Base-by-base conservation (phyloP, 1,140 invertebrate species). In the Glossosoma conforme region DNA sequence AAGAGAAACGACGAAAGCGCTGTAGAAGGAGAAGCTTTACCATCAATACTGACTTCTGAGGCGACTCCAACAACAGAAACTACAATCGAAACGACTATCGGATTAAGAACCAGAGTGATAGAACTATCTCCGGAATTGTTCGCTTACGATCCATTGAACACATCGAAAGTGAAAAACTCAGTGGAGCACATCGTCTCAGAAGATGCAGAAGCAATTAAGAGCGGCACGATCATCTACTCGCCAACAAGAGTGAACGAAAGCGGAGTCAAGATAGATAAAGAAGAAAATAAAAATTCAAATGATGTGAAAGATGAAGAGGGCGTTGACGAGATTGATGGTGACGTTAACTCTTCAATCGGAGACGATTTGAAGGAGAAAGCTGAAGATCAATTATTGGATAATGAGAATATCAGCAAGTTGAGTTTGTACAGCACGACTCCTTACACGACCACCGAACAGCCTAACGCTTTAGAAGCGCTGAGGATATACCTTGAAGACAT, bases 401-500 rank as follows among this genome's bases (percentile, higher is more conserved):
- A n/a, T n/a, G n/a, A n/a, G n/a, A n/a, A n/a, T n/a, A n/a, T n/a
- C n/a, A 8, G 24, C n/a, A 6, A 28, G 24, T 8, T 28, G n/a
- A 28, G n/a, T n/a, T 28, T 6, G 24, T n/a, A 28, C 24, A 28
- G 24, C 6, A 8, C 24, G 24, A n/a, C n/a, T 28, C 24, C 6
- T 28, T 28, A n/a, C n/a, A 42, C 54, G 1, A 56, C 47, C 3
- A 52, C 49, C 0, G 42, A 56, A 41, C n/a, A 20, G 4, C 44
- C 49, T 0, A 44, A 54, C 13, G 41, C 51, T 1, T 28, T 58
- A 22, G 22, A 20, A 54, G 62, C 64, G 4, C 61, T 80, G 28
- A 65, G 70, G n/a, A 66, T 67, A 44, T 79, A 76, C 62, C 62
- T 80, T 10, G 74, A 79, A 53, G 77, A 79, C 67, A 65, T 72